These are phyloP conservation scores for Nothocercus julius DNA, from an alignment of 2,113 vertebrate genomes.

Conservation along the genomic window DNA sequence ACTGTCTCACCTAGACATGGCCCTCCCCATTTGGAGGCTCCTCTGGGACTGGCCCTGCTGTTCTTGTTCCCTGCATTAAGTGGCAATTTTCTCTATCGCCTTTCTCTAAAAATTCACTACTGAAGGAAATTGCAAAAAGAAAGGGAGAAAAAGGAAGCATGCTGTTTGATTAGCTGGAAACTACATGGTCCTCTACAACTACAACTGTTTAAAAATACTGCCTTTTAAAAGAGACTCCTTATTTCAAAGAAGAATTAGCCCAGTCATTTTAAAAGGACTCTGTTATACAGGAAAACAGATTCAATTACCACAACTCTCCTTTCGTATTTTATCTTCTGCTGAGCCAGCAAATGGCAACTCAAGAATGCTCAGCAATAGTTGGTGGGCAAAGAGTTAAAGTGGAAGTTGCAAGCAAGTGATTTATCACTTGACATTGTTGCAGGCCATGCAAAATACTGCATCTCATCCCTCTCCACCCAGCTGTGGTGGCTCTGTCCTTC, in stretches of 20 bases:
- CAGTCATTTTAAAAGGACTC: not conserved
- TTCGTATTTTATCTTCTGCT: not conserved
- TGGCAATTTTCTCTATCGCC: not conserved
- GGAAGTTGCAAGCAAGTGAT: not conserved
- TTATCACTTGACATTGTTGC: not conserved
- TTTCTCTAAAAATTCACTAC: not conserved
- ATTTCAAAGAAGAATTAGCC: not conserved
- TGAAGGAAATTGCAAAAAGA: not conserved
- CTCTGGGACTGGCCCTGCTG: not conserved
- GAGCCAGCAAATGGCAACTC: not conserved
- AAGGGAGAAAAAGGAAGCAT: not conserved
- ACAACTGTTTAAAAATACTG: not conserved
- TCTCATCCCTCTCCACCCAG: not conserved
- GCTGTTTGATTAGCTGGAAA: not conserved
- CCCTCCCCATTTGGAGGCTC: not conserved
- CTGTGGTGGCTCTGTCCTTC: not conserved
- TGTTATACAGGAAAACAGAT: not conserved
- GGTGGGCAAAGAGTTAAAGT: not conserved
- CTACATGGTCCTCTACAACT: not conserved
- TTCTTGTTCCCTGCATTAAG: not conserved
- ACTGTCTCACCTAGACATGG: not conserved
- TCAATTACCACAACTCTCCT: not conserved
- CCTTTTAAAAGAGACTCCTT: not conserved
- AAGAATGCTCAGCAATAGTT: not conserved
- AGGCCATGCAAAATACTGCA: not conserved